Evolutionary conservation across 2,797 vertebrate species (phyloP).

Genomic region (Urosaurus nigricauda): DNA sequence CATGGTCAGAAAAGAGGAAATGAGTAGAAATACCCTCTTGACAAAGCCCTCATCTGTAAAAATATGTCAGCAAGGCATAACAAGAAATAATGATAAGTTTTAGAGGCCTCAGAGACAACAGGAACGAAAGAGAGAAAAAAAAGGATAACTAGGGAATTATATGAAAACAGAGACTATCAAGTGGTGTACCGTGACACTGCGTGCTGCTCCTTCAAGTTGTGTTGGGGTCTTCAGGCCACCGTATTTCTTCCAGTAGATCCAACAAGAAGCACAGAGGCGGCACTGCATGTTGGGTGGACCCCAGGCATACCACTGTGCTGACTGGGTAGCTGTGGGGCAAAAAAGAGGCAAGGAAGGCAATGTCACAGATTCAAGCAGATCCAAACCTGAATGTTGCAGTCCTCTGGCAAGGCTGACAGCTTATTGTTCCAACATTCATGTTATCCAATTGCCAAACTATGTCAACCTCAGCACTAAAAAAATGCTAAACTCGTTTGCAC

Average conservation of each 20-base stretch:
- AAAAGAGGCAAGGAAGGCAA: rapidly evolving
- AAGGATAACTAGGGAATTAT: neutral
- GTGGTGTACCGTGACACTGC: conserved; percentile 84
- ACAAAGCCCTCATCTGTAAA: neutral
- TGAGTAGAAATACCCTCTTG: too few species aligned
- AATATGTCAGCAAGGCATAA: too few species aligned
- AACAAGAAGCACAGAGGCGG: conserved; percentile 93
- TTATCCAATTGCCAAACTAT: neutral
- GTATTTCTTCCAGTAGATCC: conserved; percentile 98
- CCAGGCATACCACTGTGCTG: conserved; percentile 96
- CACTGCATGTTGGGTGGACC: conserved; percentile 97
- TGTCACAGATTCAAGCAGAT: too few species aligned
- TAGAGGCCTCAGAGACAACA: neutral
- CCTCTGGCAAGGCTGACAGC: neutral
- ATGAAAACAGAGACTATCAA: too few species aligned
- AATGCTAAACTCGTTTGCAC: too few species aligned
- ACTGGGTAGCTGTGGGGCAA: conserved; percentile 86
- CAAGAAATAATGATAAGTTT: too few species aligned
- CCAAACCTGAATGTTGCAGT: too few species aligned
- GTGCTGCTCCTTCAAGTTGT: conserved; percentile 91
- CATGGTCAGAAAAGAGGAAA: too few species aligned
- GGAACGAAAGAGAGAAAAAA: neutral
- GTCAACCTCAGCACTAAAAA: neutral
- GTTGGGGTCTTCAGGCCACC: conserved; percentile 96
- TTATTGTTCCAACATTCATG: too few species aligned